Evolutionary conservation across 2,113 vertebrate genomes (phyloP).

Genomic region (Garra rufa): DNA sequence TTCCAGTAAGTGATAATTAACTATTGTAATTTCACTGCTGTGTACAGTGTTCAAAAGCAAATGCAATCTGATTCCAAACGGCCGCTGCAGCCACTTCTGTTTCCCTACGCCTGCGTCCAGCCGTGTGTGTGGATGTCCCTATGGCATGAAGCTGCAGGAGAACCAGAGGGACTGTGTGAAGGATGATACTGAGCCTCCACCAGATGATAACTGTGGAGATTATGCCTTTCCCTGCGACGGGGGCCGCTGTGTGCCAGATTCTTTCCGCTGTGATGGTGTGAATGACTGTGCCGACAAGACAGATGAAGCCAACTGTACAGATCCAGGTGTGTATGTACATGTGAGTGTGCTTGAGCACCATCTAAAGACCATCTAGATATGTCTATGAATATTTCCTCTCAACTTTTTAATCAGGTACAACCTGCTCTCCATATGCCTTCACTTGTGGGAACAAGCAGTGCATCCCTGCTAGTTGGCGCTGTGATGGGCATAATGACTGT

Average conservation of each 20-base stretch:
- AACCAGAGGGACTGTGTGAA: conserved; percentile 85
- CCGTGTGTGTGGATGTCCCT: conserved; percentile 94
- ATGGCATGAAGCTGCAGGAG: conserved; percentile 88
- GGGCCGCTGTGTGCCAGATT: conserved; percentile 87
- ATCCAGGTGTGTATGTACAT: conserved; percentile 56
- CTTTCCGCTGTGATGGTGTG: conserved; percentile 89
- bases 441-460: conserved; percentile 86
- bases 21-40: not conserved
- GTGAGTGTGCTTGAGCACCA: conserved; percentile 1
- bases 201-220: conserved; percentile 86
- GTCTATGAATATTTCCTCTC: not conserved
- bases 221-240: conserved; percentile 92
- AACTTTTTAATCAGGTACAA: conserved; percentile 56
- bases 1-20: not conserved
- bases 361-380: not conserved
- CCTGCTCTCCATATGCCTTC: conserved; percentile 88
- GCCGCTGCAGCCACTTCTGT: conserved; percentile 98
- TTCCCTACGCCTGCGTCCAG: conserved; percentile 92
- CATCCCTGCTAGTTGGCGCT: conserved; percentile 86
- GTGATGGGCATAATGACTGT: conserved; percentile 91
- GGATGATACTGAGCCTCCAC: conserved; percentile 86
- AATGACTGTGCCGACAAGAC: conserved; percentile 95
- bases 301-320: conserved; percentile 88
- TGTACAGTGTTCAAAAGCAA: conserved; percentile 88
- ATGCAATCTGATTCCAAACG: conserved; percentile 84